Evolutionary conservation across 2,113 vertebrate species (phyloP).

Genomic region (Gambusia holbrooki): DNA sequence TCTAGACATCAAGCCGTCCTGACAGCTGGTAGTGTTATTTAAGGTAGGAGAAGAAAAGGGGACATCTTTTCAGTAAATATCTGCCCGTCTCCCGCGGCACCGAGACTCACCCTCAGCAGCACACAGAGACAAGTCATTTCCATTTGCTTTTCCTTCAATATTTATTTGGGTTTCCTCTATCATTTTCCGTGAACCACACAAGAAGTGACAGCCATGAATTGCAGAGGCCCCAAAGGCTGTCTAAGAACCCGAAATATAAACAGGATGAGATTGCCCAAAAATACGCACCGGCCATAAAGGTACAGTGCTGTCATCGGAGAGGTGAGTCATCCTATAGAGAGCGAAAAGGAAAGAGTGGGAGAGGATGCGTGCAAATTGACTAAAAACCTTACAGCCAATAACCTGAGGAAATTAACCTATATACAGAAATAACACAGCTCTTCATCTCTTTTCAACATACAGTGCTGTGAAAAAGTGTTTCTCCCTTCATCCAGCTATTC

Average conservation of each 20-base stretch:
- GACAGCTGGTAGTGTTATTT: constrained; percentile 80
- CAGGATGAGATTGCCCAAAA: constrained; percentile 79
- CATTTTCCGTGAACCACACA: constrained; percentile 74
- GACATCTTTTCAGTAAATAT: constrained; percentile 80
- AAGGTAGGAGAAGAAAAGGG: constrained; percentile 78
- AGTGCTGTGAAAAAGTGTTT: neutral
- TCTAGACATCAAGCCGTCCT: constrained; percentile 78
- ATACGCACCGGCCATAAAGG: constrained; percentile 76
- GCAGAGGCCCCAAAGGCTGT: constrained; percentile 74
- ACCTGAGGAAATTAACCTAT: constrained; percentile 65
- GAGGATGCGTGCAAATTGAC: constrained; percentile 67
- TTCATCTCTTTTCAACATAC: constrained; percentile 23
- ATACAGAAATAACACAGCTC: constrained; percentile 58
- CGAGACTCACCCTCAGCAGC: constrained; percentile 73
- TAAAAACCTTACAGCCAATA: constrained; percentile 60
- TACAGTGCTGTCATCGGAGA: constrained; percentile 75
- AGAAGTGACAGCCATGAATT: constrained; percentile 79
- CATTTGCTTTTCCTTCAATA: constrained; percentile 79
- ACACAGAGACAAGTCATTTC: constrained; percentile 78
- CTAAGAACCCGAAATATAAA: constrained; percentile 78
- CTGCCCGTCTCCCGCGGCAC: constrained; percentile 71
- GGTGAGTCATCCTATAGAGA: constrained; percentile 74
- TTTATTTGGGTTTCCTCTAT: constrained; percentile 78
- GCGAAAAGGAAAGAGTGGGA: constrained; percentile 39
- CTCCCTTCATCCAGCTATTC: neutral